Evolutionary conservation across 1,140 invertebrate species (phyloP).

Genomic region (Halictus rubicundus): DNA sequence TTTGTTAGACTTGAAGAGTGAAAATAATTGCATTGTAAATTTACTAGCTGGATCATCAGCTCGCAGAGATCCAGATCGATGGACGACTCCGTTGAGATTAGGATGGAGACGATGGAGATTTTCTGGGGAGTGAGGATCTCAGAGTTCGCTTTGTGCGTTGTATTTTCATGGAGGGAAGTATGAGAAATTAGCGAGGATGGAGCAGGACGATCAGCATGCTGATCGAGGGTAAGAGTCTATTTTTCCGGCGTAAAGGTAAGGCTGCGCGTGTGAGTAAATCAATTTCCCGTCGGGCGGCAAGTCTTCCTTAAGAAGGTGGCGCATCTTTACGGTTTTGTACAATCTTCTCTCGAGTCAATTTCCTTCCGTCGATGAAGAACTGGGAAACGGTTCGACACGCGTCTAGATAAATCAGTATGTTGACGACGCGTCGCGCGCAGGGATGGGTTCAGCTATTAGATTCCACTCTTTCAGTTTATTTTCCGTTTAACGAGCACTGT

Average conservation of each 20-base stretch:
- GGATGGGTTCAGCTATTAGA: background rate
- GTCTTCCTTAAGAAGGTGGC: conserved; percentile 51
- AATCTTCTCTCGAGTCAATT: conserved; percentile 59
- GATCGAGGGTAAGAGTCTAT: conserved; percentile 50
- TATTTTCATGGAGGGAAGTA: too few relatives aligned
- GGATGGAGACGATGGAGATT: too few relatives aligned
- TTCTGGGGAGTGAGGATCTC: too few relatives aligned
- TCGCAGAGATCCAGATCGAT: too few relatives aligned
- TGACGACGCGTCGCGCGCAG: background rate
- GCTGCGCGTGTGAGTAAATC: conserved; percentile 61
- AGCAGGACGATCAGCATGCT: background rate
- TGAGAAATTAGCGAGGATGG: too few relatives aligned
- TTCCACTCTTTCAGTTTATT: background rate
- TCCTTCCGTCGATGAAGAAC: conserved; percentile 56
- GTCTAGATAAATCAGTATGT: background rate
- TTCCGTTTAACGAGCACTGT: background rate
- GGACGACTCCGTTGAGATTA: too few relatives aligned
- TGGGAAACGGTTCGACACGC: conserved; percentile 20
- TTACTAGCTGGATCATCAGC: too few relatives aligned
- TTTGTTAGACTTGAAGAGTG: too few relatives aligned
- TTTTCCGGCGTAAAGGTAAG: conserved; percentile 58
- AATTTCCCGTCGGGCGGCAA: conserved; percentile 59
- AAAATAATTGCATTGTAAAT: too few relatives aligned
- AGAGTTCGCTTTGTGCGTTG: background rate
- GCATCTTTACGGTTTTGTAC: conserved; percentile 60